These are phyloP conservation scores for Saturnia japonica DNA, from an alignment of 2,888 invertebrate genomes.

Conservation along the genomic window DNA sequence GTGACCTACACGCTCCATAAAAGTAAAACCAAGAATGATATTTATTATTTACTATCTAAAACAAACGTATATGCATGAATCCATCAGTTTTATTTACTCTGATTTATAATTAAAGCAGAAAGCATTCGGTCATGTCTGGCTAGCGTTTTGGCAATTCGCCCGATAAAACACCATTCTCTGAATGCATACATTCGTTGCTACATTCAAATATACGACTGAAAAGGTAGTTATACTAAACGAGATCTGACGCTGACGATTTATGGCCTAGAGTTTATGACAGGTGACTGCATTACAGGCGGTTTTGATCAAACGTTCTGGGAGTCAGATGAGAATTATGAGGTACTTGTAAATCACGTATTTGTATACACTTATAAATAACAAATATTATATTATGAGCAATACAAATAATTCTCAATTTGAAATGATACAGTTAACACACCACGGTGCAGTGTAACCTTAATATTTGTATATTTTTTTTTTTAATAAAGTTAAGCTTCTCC, in stretches of 20 bases:
- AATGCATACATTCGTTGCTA: conserved; percentile 30
- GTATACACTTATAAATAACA: background rate
- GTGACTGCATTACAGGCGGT: conserved; percentile 39
- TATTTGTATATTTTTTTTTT: too few relatives aligned
- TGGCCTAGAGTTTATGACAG: conserved; percentile 40
- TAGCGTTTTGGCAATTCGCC: conserved; percentile 51
- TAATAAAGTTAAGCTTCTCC: too few relatives aligned
- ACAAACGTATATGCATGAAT: conserved; percentile 26
- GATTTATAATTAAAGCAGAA: conserved; percentile 43
- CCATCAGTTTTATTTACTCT: conserved; percentile 26
- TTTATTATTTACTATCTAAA: conserved; percentile 32
- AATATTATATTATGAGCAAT: background rate
- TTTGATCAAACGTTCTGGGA: conserved; percentile 36
- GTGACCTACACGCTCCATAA: background rate
- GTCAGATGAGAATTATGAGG: conserved; percentile 11
- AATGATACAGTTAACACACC: too few relatives aligned
- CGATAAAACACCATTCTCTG: conserved; percentile 32
- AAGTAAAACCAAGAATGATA: conserved; percentile 42
- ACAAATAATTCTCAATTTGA: background rate
- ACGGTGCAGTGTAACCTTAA: too few relatives aligned
- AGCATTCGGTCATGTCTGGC: conserved; percentile 40
- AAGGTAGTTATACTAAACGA: conserved; percentile 43
- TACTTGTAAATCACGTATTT: background rate
- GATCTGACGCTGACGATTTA: conserved; percentile 47
- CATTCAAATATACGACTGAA: conserved; percentile 38